Percentiles rank a stretch among this genome's conserved stretches.
These are phyloP conservation scores for Schlechtendalia chinensis DNA, from an alignment of 1,140 invertebrate species.

Conservation along the genomic window DNA sequence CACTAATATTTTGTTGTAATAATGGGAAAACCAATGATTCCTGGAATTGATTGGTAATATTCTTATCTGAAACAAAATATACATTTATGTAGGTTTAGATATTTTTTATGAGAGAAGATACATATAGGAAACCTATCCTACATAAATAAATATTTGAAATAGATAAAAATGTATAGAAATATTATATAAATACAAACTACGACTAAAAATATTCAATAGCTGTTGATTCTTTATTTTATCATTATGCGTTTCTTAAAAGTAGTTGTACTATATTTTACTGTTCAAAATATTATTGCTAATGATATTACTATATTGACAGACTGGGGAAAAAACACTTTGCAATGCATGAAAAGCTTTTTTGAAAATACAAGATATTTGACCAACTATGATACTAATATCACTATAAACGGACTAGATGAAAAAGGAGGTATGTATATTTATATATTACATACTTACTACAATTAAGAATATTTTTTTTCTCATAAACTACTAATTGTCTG, in stretches of 20 bases:
- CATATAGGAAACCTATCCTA: slow-evolving; percentile 36
- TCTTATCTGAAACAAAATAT: slow-evolving; percentile 28
- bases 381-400: not conserved
- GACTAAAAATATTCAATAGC: slow-evolving; percentile 1
- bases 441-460: too few relatives aligned
- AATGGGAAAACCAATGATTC: not conserved
- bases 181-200: slow-evolving; percentile 18
- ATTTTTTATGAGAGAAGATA: slow-evolving; percentile 22
- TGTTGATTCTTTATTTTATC: not conserved
- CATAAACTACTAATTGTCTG: too few relatives aligned
- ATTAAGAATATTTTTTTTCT: too few relatives aligned
- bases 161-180: slow-evolving; percentile 30
- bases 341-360: slow-evolving; percentile 20
- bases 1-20: slow-evolving; percentile 28
- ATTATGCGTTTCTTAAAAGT: slow-evolving; percentile 30
- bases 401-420: slow-evolving; percentile 21
- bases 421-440: slow-evolving; percentile 9
- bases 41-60: slow-evolving; percentile 14
- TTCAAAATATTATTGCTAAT: not conserved
- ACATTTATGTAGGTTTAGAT: not conserved
- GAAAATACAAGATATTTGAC: slow-evolving; percentile 6
- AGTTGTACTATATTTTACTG: not conserved
- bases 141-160: slow-evolving; percentile 29
- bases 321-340: slow-evolving; percentile 19
- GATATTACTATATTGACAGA: slow-evolving; percentile 25